phyloP scores from a whole-genome alignment of 1,140 invertebrate genomes.

The Dufourea novaeangliae region DNA sequence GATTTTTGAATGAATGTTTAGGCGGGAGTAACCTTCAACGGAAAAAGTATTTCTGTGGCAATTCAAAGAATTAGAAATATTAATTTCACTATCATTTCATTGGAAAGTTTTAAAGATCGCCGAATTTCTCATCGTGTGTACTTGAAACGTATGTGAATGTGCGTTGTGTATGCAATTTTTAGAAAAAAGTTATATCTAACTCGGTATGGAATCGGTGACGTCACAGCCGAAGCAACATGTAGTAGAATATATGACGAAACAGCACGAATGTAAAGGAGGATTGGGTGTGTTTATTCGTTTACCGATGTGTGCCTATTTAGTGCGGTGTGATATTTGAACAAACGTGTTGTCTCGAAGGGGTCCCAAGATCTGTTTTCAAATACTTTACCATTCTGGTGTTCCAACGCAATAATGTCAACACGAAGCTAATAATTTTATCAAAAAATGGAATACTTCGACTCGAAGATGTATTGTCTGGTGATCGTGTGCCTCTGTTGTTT shows the following conservation, averaged over 20 bases:
- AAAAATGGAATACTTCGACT: constrained; percentile 11
- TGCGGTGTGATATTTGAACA: background rate
- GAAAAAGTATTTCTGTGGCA: background rate
- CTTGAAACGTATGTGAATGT: no score
- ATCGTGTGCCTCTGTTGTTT: constrained; percentile 69
- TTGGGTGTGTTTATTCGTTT: constrained; percentile 41
- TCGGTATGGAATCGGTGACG: constrained; percentile 36
- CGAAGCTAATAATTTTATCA: background rate
- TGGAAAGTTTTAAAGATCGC: background rate
- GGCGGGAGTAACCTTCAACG: background rate
- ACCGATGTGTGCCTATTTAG: background rate
- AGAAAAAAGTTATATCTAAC: constrained; percentile 32
- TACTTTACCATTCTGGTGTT: background rate
- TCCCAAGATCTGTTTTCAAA: background rate
- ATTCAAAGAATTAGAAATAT: background rate
- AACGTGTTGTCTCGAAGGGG: background rate
- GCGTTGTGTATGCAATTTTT: background rate
- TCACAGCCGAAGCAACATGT: constrained; percentile 30
- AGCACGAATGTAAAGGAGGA: background rate
- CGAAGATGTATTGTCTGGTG: background rate
- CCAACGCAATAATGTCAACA: background rate
- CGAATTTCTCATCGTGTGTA: background rate
- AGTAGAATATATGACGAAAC: background rate
- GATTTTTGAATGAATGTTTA: background rate
- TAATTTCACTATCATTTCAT: background rate